Evolutionary conservation across 1,140 invertebrate species (phyloP).

Genomic region (Scaptomyza montana): DNA sequence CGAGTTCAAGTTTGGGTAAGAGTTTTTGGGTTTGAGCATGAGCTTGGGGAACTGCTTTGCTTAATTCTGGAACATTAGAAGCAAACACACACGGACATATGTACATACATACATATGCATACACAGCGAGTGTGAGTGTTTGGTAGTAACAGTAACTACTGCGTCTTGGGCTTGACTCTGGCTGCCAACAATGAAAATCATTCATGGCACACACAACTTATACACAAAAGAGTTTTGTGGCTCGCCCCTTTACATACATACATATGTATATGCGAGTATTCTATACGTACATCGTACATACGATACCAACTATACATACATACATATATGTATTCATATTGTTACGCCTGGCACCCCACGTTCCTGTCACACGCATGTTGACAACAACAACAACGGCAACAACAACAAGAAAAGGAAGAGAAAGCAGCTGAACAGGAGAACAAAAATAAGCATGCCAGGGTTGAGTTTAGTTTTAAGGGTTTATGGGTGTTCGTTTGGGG

Average conservation of each 20-base stretch:
- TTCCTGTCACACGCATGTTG: conserved; percentile 34
- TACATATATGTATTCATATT: conserved; percentile 7
- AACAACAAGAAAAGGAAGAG: neutral
- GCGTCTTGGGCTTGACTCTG: conserved; percentile 48
- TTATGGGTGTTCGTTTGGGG: neutral
- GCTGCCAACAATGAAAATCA: conserved; percentile 75
- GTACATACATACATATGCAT: too few relatives aligned
- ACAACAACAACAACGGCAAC: conserved; percentile 18
- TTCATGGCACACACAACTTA: conserved; percentile 62
- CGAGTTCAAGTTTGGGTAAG: neutral
- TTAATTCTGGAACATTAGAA: too few relatives aligned
- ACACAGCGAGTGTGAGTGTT: conserved; percentile 51
- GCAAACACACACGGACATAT: too few relatives aligned
- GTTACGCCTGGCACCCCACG: conserved; percentile 10
- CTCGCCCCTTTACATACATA: conserved; percentile 25
- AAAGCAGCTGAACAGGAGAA: neutral
- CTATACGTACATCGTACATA: too few relatives aligned
- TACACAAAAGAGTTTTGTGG: conserved; percentile 56
- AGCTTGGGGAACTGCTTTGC: too few relatives aligned
- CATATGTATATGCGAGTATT: too few relatives aligned
- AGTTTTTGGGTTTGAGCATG: conserved; percentile 1
- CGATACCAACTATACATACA: too few relatives aligned
- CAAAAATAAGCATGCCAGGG: conserved; percentile 8
- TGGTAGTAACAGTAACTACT: conserved; percentile 59
- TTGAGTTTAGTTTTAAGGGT: neutral